phyloP scores from a whole-genome alignment of 1,140 invertebrate species.

The Leptinotarsa texana region DNA sequence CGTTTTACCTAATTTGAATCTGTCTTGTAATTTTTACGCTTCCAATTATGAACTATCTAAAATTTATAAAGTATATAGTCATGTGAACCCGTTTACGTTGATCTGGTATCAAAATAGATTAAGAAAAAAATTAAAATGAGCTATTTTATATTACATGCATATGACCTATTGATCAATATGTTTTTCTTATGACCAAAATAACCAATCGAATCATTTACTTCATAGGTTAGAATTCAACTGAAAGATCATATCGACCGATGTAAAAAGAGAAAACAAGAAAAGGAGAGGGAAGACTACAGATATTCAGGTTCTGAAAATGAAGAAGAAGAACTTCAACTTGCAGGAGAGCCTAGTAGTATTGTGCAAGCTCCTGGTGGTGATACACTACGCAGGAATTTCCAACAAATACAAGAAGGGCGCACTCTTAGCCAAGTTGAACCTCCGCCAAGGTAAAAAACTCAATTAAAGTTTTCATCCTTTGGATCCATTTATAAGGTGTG shows the following conservation, averaged over 20 bases:
- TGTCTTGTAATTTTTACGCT: no score
- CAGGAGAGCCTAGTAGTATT: conserved; percentile 87
- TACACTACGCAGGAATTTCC: conserved; percentile 92
- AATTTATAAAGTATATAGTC: no score
- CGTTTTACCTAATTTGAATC: no score
- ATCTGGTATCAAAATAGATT: no score
- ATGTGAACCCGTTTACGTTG: no score
- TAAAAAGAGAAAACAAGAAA: conserved; percentile 92
- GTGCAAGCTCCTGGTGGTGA: conserved; percentile 88
- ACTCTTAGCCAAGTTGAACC: conserved; percentile 61
- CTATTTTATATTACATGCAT: no score
- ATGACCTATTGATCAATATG: no score
- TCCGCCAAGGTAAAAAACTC: conserved; percentile 46
- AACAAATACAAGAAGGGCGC: conserved; percentile 92
- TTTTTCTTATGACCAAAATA: no score
- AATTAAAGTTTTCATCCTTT: background rate
- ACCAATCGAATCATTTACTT: background rate
- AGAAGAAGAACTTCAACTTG: conserved; percentile 81
- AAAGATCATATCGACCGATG: conserved; percentile 99
- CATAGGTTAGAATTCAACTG: conserved; percentile 94
- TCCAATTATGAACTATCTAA: no score
- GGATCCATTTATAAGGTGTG: no score
- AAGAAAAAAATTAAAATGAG: no score
- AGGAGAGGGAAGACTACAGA: conserved; percentile 80
- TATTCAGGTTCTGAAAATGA: conserved; percentile 89